A percentile compares a stretch with the other conserved stretches of the same genome.
Conservation (phyloP, 1,140 invertebrate genomes). For the Drosophila saltans region DNA sequence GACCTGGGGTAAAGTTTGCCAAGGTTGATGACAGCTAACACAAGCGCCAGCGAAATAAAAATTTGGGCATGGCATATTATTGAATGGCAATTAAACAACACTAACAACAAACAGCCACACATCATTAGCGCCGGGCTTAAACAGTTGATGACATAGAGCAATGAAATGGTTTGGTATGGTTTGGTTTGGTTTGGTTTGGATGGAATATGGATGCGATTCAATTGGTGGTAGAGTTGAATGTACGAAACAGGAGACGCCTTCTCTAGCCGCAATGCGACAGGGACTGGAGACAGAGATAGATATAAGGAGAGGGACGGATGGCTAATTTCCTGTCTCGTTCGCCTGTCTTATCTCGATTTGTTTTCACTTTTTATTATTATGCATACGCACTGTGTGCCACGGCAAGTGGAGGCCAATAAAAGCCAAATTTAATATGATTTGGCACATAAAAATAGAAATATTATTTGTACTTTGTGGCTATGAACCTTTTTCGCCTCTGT, state of each 20-base stretch:
- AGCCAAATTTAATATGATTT: conserved; percentile 75
- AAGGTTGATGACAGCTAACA: conserved; percentile 69
- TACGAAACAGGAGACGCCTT: conserved; percentile 42
- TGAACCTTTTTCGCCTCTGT: conserved; percentile 39
- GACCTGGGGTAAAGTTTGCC: conserved; percentile 16
- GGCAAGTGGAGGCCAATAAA: conserved; percentile 57
- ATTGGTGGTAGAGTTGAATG: conserved; percentile 44
- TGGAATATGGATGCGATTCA: neutral
- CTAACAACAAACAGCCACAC: conserved; percentile 37
- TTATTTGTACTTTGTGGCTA: conserved; percentile 64
- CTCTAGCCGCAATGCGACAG: conserved; percentile 2
- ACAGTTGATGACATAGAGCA: conserved; percentile 1
- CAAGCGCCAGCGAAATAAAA: conserved; percentile 4
- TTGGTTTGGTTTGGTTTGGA: neutral
- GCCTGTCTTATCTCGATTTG: conserved; percentile 67
- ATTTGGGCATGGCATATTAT: conserved; percentile 61
- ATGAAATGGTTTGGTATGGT: neutral
- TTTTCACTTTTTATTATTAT: conserved; percentile 78
- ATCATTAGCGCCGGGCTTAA: conserved; percentile 45
- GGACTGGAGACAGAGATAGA: too few species aligned
- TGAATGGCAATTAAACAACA: conserved; percentile 77
- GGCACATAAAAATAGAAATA: conserved; percentile 78
- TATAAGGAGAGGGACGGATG: neutral
- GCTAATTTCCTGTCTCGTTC: conserved; percentile 76
- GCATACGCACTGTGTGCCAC: conserved; percentile 63